Evolutionary conservation across 2,888 invertebrate genomes (phyloP), one percentile per base, ranked within the genome.

Genomic region (Erebia palarica): DNA sequence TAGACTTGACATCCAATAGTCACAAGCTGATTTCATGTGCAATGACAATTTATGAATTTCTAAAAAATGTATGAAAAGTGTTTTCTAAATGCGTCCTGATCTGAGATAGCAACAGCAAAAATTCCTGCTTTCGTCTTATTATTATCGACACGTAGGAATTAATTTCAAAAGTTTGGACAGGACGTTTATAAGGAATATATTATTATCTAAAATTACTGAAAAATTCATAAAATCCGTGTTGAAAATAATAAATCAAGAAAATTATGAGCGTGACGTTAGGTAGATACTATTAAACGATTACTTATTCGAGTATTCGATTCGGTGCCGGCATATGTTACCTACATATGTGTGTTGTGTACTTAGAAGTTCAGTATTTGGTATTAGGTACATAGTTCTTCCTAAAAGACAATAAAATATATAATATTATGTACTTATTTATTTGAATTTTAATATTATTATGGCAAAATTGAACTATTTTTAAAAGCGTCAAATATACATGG

Each of bases 1-100:
- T 91, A 91, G 90, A 86, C 76, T 79, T 82, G 81, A 77, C 79
- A 74, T 76, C 76, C 16, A 53, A 53, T 16, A 16, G 9, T 53
- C 9, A 16, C 16, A 53, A 16, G 16, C 18, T 16, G 10, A 55
- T 47, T 47, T 13, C 47, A 47, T 47, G 47, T 47, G 13, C 11
- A 47, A 47, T 13, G 4, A 47, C 13, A 13, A 47, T 13, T 10
- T 13, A 47, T 11, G 11, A 47, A 47, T 47, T 47, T 47, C 2
- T 11, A 47, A 11, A 42, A 44, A 47, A 11, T 47, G 11, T 11
- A 11, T 47, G 47, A 3, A 47, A 47, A 3, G 11, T 11, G 10
- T 44, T 44, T 47, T 47, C 13, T 47, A 47, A 47, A 47, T 47
- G 47, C 10, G 11, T 11, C 47, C 47, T 47, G 47, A 13, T 13